Conservation (phyloP, 2,888 invertebrate species). For the Petrolisthes cinctipes region DNA sequence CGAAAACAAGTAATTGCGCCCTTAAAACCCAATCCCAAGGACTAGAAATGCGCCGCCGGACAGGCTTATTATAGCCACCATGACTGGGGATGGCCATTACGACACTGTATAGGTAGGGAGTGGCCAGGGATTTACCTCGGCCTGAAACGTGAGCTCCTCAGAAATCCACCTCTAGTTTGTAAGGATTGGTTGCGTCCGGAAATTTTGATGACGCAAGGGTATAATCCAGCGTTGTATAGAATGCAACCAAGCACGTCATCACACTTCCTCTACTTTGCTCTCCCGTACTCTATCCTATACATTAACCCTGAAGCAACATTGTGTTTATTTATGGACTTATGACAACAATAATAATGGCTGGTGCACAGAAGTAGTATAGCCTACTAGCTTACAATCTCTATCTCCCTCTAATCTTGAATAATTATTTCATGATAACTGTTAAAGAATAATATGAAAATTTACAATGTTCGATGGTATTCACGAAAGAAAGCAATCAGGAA, state of each 20-base stretch:
- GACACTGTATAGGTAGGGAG: not conserved
- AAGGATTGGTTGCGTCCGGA: not conserved
- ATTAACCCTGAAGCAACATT: too few relatives aligned
- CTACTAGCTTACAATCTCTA: not conserved
- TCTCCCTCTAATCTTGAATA: not conserved
- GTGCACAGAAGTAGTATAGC: too few relatives aligned
- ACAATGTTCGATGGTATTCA: too few relatives aligned
- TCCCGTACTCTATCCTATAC: too few relatives aligned
- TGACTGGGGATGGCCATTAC: not conserved
- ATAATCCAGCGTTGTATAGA: not conserved
- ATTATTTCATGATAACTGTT: not conserved
- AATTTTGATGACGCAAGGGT: constrained; percentile 6
- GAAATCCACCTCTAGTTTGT: not conserved
- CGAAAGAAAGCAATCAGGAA: too few relatives aligned
- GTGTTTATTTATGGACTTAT: too few relatives aligned
- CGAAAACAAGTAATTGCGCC: too few relatives aligned
- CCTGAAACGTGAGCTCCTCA: not conserved
- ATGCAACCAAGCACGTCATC: not conserved
- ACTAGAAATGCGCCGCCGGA: not conserved
- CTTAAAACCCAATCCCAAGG: too few relatives aligned
- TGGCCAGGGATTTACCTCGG: not conserved
- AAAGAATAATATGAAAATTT: too few relatives aligned
- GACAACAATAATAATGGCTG: too few relatives aligned
- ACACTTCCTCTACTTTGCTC: too few relatives aligned
- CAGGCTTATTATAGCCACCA: too few relatives aligned